Evolutionary conservation across 2,113 vertebrate species (phyloP), one percentile per base, ranked within the genome.

Genomic region (Spea multiplicata): DNA sequence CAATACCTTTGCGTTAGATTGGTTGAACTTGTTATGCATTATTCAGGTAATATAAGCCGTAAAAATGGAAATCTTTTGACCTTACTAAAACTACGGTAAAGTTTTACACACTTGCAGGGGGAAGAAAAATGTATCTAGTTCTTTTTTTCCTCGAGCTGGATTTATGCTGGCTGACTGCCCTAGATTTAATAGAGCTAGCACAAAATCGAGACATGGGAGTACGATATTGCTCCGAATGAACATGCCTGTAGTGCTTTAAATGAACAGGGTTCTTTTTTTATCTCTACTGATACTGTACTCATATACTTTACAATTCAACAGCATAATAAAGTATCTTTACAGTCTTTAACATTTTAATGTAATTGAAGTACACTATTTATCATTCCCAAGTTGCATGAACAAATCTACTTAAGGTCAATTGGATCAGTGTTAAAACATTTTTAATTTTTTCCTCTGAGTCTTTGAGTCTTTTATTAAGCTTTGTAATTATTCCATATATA

Each of bases 41-140:
- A 80, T 80, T 80, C 71, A 80, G 71, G 71, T 73, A 73, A 80
- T 67, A 73, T 67, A 48, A 80, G 50, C 71, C 50, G 71, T 44
- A 65, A 68, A 74, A 74, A 80, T 74, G 78, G 64, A 74, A 80
- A 74, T 74, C 78, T 80, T 80, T 68, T 80, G 71, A 80, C 78
- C 78, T 80, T 80, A 74, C 64, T 61, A 68, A 74, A 73, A 80
- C 62, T 80, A 47, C 44, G 71, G 62, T 73, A 74, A 74, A 74
- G 78, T 80, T 80, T 74, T 59, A 80, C 78, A 59, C 44, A 59
- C 77, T 77, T 77, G 46, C 66, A 62, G 55, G 44, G 46, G 30
- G 50, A 67, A 59, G 44, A 61, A 74, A 68, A 80, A 73, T 67
- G 45, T 13, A 9, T 73, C n/a, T 13, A 45, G 48, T 10, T 79